Evolutionary conservation across 2,797 vertebrate genomes (phyloP).

Genomic region (Aplochiton taeniatus): DNA sequence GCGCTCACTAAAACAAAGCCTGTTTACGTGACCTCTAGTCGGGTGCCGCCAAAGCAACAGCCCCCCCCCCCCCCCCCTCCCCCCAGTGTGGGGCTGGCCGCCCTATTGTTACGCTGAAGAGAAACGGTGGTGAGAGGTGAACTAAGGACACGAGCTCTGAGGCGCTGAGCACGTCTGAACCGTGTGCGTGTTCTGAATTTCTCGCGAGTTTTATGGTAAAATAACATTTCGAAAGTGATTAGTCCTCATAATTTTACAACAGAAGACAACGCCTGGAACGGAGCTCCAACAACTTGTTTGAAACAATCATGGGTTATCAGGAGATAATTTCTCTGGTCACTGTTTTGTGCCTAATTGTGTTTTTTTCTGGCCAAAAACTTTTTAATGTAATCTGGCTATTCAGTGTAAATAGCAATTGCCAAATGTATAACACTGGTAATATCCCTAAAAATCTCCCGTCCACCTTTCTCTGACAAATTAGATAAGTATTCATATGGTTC

Average conservation of each 20-base stretch:
- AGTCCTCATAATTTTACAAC: not conserved
- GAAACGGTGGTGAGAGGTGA: not conserved
- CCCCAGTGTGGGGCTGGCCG: not conserved
- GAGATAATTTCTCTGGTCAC: no score
- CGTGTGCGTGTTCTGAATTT: not conserved
- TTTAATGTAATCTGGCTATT: no score
- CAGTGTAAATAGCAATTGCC: conserved; percentile 3
- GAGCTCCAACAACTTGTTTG: not conserved
- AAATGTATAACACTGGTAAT: no score
- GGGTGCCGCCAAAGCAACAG: conserved; percentile 7
- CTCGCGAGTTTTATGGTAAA: conserved; percentile 17
- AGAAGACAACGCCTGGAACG: not conserved
- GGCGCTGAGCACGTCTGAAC: not conserved
- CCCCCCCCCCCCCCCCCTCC: not conserved
- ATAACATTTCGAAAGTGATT: conserved; percentile 5
- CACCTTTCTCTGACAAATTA: conserved; percentile 73
- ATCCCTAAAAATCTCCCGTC: conserved; percentile 44
- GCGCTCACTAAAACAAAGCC: conserved; percentile 8
- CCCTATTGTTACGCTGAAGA: conserved; percentile 22
- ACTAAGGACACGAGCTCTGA: conserved; percentile 6
- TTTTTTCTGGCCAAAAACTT: not conserved
- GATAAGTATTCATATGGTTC: conserved; percentile 73
- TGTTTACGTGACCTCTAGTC: conserved; percentile 17
- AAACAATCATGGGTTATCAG: not conserved
- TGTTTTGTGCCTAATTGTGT: not conserved